Evolutionary conservation across 2,888 invertebrate genomes (phyloP).

Genomic region (Pomacea canaliculata): DNA sequence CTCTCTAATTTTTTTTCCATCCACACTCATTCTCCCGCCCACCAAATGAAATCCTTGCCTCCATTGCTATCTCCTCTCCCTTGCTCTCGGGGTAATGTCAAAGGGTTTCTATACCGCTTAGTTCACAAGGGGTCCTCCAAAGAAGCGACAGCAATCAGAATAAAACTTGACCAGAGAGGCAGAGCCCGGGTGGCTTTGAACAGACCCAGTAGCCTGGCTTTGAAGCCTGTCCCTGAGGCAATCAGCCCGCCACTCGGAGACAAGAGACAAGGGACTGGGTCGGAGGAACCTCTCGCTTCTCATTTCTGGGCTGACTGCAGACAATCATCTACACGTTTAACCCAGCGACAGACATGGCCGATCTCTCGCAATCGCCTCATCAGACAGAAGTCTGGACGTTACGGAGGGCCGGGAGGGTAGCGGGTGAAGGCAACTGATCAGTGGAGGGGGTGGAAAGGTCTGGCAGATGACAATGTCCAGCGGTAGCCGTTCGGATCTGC

Average conservation of each 20-base stretch:
- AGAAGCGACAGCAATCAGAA: conserved; percentile 4
- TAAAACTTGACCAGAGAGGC: background rate
- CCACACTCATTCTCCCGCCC: too few relatives aligned
- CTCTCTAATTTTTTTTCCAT: too few relatives aligned
- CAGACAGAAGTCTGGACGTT: background rate
- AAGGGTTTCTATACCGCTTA: background rate
- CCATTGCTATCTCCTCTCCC: background rate
- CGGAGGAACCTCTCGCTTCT: conserved; percentile 1
- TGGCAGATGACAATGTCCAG: too few relatives aligned
- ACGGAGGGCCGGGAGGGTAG: background rate
- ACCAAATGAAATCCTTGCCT: too few relatives aligned
- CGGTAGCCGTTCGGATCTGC: too few relatives aligned
- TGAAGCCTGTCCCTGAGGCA: background rate
- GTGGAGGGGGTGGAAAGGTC: background rate
- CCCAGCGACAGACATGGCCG: background rate
- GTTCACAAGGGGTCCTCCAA: background rate
- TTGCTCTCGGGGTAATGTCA: background rate
- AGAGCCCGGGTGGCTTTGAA: background rate
- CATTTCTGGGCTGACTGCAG: conserved; percentile 3
- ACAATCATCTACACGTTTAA: conserved; percentile 7
- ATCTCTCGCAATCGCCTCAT: background rate
- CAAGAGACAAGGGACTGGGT: background rate
- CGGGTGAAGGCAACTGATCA: background rate
- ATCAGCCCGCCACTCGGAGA: background rate
- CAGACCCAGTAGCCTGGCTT: background rate